A percentile compares a stretch with the other conserved stretches of the same genome.
These are phyloP conservation scores for Venturia canescens DNA, from an alignment of 1,140 invertebrate genomes.

Conservation along the genomic window DNA sequence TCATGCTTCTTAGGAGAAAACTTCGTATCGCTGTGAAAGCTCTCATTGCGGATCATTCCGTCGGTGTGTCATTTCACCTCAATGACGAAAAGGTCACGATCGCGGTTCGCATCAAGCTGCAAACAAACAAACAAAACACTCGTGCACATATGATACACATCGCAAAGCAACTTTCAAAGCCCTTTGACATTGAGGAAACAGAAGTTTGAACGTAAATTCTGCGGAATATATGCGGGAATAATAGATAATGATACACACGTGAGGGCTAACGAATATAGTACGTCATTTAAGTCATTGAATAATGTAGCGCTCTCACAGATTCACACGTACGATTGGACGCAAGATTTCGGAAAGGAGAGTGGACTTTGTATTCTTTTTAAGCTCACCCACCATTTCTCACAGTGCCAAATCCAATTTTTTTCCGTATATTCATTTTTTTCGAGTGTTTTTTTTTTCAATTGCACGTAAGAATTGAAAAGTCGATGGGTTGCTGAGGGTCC, in stretches of 20 bases:
- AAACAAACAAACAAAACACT: slow-evolving; percentile 42
- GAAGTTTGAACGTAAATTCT: slow-evolving; percentile 12
- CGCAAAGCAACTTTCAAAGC: slow-evolving; percentile 2
- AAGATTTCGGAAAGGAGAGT: background rate
- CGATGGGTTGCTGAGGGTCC: background rate
- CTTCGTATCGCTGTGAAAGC: no score
- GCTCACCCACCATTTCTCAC: slow-evolving; percentile 68
- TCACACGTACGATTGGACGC: background rate
- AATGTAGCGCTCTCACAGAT: slow-evolving; percentile 35
- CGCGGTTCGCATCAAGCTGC: slow-evolving; percentile 42
- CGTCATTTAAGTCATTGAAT: slow-evolving; percentile 14
- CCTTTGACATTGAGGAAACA: slow-evolving; percentile 1
- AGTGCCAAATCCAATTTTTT: slow-evolving; percentile 68
- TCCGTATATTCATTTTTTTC: background rate
- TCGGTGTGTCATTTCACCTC: no score
- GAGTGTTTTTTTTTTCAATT: background rate
- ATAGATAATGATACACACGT: background rate
- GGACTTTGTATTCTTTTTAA: slow-evolving; percentile 4
- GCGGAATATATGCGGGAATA: slow-evolving; percentile 33
- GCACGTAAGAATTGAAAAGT: background rate
- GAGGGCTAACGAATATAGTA: background rate
- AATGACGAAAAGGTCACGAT: background rate
- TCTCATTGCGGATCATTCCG: no score
- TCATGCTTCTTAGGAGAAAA: no score
- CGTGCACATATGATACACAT: slow-evolving; percentile 1